Conservation (phyloP, 2,797 vertebrate species). For the Discoglossus pictus region DNA sequence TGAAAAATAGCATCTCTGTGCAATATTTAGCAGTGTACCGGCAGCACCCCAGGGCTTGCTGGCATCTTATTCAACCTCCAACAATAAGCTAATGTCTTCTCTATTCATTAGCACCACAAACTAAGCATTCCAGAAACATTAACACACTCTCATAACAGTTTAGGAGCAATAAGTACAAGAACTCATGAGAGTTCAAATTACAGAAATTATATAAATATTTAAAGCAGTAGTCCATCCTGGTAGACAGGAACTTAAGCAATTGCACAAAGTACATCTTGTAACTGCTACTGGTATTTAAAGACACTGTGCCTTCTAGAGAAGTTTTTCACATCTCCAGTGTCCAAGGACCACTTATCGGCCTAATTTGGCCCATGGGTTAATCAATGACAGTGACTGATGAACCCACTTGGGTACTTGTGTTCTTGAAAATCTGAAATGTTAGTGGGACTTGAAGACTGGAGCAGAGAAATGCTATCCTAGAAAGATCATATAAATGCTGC, state of each 20-base stretch:
- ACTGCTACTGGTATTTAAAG: too few relatives aligned
- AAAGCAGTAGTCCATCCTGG: conserved; percentile 35
- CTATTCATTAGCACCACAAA: conserved; percentile 39
- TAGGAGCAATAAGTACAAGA: conserved; percentile 4
- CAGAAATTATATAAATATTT: conserved; percentile 14
- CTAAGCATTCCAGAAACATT: not conserved
- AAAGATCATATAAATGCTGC: too few relatives aligned
- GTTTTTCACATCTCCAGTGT: too few relatives aligned
- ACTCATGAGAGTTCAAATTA: not conserved
- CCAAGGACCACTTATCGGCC: too few relatives aligned
- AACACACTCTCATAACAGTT: not conserved
- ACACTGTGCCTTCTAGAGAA: too few relatives aligned
- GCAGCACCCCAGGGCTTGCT: not conserved
- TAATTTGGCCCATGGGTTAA: too few relatives aligned
- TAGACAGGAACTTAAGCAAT: conserved; percentile 63
- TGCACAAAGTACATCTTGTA: conserved; percentile 49
- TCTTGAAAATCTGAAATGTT: too few relatives aligned
- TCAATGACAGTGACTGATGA: too few relatives aligned
- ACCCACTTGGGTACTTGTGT: too few relatives aligned
- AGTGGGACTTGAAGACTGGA: too few relatives aligned
- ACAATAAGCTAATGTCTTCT: conserved; percentile 38
- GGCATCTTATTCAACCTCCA: conserved; percentile 31
- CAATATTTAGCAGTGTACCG: not conserved
- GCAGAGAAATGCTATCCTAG: too few relatives aligned
- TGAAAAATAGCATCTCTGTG: not conserved